Conservation (phyloP, 1,140 invertebrate species). For the Drosophila setifemur region DNA sequence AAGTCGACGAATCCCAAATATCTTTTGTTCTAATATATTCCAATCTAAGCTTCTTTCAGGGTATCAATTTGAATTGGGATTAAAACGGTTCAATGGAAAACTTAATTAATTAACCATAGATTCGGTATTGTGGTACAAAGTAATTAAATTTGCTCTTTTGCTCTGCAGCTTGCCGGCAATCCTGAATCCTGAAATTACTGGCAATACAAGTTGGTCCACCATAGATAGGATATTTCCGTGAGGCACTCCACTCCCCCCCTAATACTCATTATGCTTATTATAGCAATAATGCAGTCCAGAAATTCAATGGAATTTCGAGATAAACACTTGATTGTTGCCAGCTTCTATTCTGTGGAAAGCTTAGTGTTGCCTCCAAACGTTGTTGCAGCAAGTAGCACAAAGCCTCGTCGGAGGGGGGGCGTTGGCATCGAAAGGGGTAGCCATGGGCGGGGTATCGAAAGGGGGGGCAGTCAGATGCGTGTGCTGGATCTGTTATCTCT, state of each 20-base stretch:
- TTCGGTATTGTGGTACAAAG: too few species aligned
- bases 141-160: too few species aligned
- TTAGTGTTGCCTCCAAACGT: neutral
- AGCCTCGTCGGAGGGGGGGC: neutral
- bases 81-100: too few species aligned
- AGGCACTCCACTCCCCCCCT: neutral
- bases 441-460: neutral
- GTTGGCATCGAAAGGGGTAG: neutral
- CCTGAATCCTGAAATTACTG: too few species aligned
- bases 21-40: too few species aligned
- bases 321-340: neutral
- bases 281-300: neutral
- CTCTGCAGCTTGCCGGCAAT: too few species aligned
- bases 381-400: constrained; percentile 1
- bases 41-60: too few species aligned
- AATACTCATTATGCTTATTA: constrained; percentile 7
- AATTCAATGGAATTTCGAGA: neutral
- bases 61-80: too few species aligned
- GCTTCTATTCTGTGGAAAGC: neutral
- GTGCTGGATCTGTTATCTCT: constrained; percentile 14
- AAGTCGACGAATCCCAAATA: too few species aligned
- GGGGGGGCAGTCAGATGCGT: neutral
- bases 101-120: too few species aligned
- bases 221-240: too few species aligned
- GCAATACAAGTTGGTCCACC: too few species aligned